Base-by-base conservation (phyloP, 1,140 invertebrate genomes). In the Drosophila jambulina region DNA sequence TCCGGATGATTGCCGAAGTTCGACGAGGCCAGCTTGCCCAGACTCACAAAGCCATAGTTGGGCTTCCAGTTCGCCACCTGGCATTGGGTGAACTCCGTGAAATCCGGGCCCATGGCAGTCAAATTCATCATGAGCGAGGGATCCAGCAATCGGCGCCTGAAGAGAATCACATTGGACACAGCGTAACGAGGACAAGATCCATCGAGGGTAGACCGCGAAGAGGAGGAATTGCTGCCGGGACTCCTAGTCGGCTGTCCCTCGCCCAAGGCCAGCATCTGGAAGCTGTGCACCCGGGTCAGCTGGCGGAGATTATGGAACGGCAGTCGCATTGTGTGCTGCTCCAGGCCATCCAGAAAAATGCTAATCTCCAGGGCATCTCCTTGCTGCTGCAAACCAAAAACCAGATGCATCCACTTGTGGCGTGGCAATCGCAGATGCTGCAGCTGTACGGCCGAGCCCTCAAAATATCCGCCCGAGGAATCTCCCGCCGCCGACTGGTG, bases 31-130 rank as follows among this genome's bases (percentile, higher is more conserved):
- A 91, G 36, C 62, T 79, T 93, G 25, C 46, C 60, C 0, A 85
- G 45, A 58, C 82, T 91, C 1, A 92, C 54, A 43, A 83, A 83
- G 0, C 92, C 92, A 45, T 81, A 93, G 72, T 93, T 93, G 4
- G 92, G 92, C 38, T 87, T 91, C 84, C 85, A 87, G 40, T 92
- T 91, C 25, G 85, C 88, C 49, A 92, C 82, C 51, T 93, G 91
- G 27, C 92, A 92, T 54, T 86, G 82, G 1, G 91, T 92, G 21
- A 93, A 83, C 46, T 92, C 92, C 2, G 78, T 87, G 29, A 90
- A 93, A 38, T 93, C 92, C 7, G 92, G 92, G 0, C 92, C 92
- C 83, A 93, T 91, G 10, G 91, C 80, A 1, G 91, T 92, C 5
- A 93, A 42, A 54, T 92, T 91, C 8, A 91, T 51, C 65, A 93